These are phyloP conservation scores for Cyprichromis sp. DNA, from an alignment of 2,113 vertebrate species.

Conservation along the genomic window DNA sequence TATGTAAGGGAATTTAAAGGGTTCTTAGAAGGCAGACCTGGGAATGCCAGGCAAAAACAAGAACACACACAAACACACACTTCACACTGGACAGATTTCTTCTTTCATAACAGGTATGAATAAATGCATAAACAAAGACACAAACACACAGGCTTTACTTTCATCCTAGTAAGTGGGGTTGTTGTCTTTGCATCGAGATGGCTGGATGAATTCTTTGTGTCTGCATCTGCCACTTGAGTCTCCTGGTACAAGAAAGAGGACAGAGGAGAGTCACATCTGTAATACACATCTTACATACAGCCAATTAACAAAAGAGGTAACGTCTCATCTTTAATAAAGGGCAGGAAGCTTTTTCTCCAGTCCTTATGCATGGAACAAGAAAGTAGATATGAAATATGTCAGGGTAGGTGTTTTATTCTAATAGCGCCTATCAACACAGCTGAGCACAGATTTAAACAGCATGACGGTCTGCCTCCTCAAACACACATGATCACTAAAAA, in stretches of 20 bases:
- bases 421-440: neutral
- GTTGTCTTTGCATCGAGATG: neutral
- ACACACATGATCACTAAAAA: neutral
- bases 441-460: neutral
- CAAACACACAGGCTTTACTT: slow-evolving; percentile 29
- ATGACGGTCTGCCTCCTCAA: neutral
- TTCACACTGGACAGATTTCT: neutral
- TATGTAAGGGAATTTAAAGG: slow-evolving; percentile 27
- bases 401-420: neutral
- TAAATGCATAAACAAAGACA: neutral
- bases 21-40: neutral
- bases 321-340: neutral
- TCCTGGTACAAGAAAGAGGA: slow-evolving; percentile 42
- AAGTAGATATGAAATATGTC: neutral
- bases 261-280: neutral
- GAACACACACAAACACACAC: neutral
- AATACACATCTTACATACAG: neutral
- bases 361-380: neutral
- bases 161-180: slow-evolving; percentile 40
- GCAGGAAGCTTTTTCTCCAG: neutral
- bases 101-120: neutral
- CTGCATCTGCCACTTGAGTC: neutral
- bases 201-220: neutral
- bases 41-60: neutral
- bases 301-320: neutral